Evolutionary conservation across 1,140 invertebrate genomes (phyloP).

Genomic region (Dendrolimus punctatus): DNA sequence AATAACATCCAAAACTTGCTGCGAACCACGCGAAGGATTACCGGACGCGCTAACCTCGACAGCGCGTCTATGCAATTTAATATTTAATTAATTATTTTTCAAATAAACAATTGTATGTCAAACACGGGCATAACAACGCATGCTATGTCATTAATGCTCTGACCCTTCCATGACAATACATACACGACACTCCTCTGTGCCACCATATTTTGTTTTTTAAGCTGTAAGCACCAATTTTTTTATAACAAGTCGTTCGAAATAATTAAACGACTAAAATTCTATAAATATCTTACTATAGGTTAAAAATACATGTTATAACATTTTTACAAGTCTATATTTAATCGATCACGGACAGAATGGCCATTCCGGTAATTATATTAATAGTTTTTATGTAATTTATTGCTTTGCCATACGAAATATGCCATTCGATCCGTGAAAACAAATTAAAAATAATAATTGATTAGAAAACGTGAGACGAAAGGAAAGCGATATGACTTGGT

Average conservation of each 20-base stretch:
- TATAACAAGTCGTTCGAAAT: conserved; percentile 72
- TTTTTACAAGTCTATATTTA: conserved; percentile 68
- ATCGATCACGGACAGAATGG: conserved; percentile 37
- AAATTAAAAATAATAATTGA: conserved; percentile 16
- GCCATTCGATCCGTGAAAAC: conserved; percentile 34
- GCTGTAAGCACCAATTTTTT: conserved; percentile 72
- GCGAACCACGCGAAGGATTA: conserved; percentile 4
- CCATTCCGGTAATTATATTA: conserved; percentile 13
- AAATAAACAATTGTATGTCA: conserved; percentile 37
- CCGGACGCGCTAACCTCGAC: conserved; percentile 19
- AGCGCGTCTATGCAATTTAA: conserved; percentile 1
- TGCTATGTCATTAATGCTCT: conserved; percentile 66
- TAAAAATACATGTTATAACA: conserved; percentile 72
- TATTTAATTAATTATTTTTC: conserved; percentile 9
- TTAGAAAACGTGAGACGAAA: conserved; percentile 3
- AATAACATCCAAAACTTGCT: too few species aligned
- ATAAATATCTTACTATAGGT: conserved; percentile 72
- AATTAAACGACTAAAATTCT: conserved; percentile 72
- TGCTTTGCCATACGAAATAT: conserved; percentile 13
- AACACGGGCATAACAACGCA: conserved; percentile 63
- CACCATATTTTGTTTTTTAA: conserved; percentile 59
- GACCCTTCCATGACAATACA: conserved; percentile 60
- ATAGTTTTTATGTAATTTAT: conserved; percentile 3
- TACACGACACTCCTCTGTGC: conserved; percentile 39
- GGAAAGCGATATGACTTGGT: not conserved